phyloP scores from a whole-genome alignment of 2,113 vertebrate genomes.

The Poecile atricapillus region DNA sequence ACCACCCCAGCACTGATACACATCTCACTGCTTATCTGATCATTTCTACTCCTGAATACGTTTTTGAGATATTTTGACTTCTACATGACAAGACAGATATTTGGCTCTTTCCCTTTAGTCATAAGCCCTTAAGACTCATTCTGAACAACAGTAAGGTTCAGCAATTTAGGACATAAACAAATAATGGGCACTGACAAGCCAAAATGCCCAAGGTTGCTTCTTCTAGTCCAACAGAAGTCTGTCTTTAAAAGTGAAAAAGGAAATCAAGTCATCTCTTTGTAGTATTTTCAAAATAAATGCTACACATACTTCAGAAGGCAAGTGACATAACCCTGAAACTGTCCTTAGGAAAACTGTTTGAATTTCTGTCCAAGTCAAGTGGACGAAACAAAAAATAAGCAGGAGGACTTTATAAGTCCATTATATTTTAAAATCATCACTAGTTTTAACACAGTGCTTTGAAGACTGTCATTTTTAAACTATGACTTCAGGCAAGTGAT shows the following conservation, averaged over 20 bases:
- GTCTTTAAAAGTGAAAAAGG: neutral
- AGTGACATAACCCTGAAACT: neutral
- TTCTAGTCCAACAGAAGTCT: neutral
- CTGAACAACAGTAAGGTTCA: neutral
- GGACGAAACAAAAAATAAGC: neutral
- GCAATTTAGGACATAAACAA: neutral
- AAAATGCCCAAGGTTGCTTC: neutral
- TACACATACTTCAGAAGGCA: neutral
- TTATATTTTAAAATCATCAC: neutral
- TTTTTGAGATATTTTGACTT: neutral
- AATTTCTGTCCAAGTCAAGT: neutral
- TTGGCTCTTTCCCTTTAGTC: neutral
- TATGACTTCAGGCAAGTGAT: neutral
- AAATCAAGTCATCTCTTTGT: neutral
- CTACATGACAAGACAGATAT: neutral
- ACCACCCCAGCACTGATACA: neutral
- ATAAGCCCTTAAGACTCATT: neutral
- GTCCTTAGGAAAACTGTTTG: neutral
- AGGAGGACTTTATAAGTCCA: neutral
- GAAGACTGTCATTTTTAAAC: neutral
- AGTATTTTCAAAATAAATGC: conserved; percentile 2
- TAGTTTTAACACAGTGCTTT: neutral
- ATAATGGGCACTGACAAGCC: neutral
- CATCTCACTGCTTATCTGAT: neutral
- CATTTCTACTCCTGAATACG: neutral